Base-by-base conservation (phyloP, 30 jellyfish, hydroid and myxozoan genomes). In the Chrysaora quinquecirrha region DNA sequence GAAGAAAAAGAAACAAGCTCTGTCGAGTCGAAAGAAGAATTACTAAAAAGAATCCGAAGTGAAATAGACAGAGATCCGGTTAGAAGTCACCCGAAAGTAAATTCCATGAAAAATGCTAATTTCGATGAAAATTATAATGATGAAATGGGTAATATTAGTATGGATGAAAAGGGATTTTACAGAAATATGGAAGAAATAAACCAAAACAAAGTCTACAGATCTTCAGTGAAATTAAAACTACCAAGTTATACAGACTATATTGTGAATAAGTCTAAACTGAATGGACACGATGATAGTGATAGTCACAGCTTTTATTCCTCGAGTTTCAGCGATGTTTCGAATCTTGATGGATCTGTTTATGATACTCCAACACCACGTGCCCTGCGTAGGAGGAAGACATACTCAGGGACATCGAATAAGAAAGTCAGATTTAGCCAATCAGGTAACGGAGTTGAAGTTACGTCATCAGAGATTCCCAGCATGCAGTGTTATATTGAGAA, bases 321-420 rank as follows among this genome's bases (percentile, higher is more conserved):
- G 9, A 48, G 56, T 48, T 27, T 6, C 32, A 35, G 74, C 29
- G 81, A 62, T 22, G 43, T 64, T 0, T 25, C 84, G 9, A 76
- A 58, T 11, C 54, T 20, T 1, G 82, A 66, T 9, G 46, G 83
- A 10, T 71, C 35, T 19, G 16, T 65, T 65, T 80, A 1, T 48
- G 75, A 69, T n/a, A 80, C 90, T 9, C 90, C 90, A 0, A 80
- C 90, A 2, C 90, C 90, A 0, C 90, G 90, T 14, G 81, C 48
- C 1, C 58, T 80, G 75, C 82, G 90, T 11, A 80, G 90, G 82
- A 49, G 90, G 1, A 66, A 47, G 65, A 80, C 90, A 18, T 65
- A 65, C 31, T 47, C 90, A 21, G 90, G 90, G 54, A 54, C 83
- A 80, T 30, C 82, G 49, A 66, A 46, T 38, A 78, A 62, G 23